phyloP scores from a whole-genome alignment of 2,113 vertebrate genomes.

The Aepyceros melampus region DNA sequence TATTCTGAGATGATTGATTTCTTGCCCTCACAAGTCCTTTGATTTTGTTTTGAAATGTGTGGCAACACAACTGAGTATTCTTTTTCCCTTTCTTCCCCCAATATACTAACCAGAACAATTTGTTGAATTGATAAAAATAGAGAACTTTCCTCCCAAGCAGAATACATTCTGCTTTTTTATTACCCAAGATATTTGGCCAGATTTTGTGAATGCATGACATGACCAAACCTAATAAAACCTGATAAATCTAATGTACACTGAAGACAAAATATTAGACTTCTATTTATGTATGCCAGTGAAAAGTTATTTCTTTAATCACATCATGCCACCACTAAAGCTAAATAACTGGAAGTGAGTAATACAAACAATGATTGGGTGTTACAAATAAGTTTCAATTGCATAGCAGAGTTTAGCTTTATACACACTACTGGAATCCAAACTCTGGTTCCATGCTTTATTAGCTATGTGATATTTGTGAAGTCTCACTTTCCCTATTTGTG shows the following conservation, averaged over 20 bases:
- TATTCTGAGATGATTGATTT: constrained; percentile 24
- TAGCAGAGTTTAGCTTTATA: not conserved
- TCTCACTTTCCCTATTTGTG: not conserved
- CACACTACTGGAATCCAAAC: not conserved
- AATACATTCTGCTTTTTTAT: constrained; percentile 24
- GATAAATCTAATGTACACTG: not conserved
- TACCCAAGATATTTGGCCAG: not conserved
- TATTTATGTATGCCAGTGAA: not conserved
- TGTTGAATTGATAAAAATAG: constrained; percentile 26
- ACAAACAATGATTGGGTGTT: constrained; percentile 1
- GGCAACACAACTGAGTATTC: not conserved
- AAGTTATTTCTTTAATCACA: constrained; percentile 19
- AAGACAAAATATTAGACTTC: constrained; percentile 29
- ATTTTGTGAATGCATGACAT: constrained; percentile 23
- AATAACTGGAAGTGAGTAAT: not conserved
- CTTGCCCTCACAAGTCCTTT: not conserved
- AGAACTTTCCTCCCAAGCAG: constrained; percentile 2
- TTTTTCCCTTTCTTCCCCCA: not conserved
- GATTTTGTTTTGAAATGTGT: constrained; percentile 14
- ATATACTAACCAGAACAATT: not conserved
- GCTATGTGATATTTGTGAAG: not conserved
- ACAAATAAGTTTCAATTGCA: constrained; percentile 1
- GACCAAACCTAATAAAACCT: constrained; percentile 19
- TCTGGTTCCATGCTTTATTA: not conserved
- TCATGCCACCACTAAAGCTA: not conserved